Evolutionary conservation across 2,888 invertebrate genomes (phyloP).

Genomic region (Andrena bucephala): DNA sequence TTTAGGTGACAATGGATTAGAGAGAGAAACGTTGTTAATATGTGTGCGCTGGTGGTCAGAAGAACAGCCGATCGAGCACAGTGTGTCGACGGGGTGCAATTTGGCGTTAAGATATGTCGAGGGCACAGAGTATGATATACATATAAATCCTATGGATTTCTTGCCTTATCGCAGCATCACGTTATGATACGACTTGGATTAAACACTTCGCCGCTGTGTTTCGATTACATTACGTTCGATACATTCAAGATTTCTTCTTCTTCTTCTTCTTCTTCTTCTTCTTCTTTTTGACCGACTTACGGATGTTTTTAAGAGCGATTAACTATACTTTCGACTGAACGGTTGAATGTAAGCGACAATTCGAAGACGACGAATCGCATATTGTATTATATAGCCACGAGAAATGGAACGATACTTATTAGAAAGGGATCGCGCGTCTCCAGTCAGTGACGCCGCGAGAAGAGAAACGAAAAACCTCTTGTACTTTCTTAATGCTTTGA

Average conservation of each 20-base stretch:
- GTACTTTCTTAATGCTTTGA: slow-evolving; percentile 63
- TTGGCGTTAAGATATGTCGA: slow-evolving; percentile 46
- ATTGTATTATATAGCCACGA: slow-evolving; percentile 7
- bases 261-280: neutral
- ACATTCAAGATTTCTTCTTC: slow-evolving; percentile 5
- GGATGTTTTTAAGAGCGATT: slow-evolving; percentile 17
- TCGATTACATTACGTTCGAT: slow-evolving; percentile 22
- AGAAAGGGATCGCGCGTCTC: neutral
- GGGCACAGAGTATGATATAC: slow-evolving; percentile 40
- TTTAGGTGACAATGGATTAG: slow-evolving; percentile 40
- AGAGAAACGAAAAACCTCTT: slow-evolving; percentile 35
- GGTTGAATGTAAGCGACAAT: slow-evolving; percentile 12
- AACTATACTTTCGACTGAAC: slow-evolving; percentile 44
- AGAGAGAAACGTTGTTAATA: slow-evolving; percentile 23
- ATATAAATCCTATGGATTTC: slow-evolving; percentile 74
- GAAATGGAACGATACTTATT: slow-evolving; percentile 4
- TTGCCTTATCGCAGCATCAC: slow-evolving; percentile 58
- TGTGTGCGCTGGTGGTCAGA: slow-evolving; percentile 40
- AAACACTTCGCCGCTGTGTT: slow-evolving; percentile 27
- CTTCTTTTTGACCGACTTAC: slow-evolving; percentile 17
- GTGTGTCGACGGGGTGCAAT: slow-evolving; percentile 43
- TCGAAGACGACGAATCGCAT: slow-evolving; percentile 3
- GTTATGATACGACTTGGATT: slow-evolving; percentile 44
- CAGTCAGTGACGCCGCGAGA: slow-evolving; percentile 14
- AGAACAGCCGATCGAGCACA: slow-evolving; percentile 43